Evolutionary conservation across 2,113 vertebrate genomes (phyloP), one percentile per base, ranked within the genome.

Genomic region (Psettodes erumei): DNA sequence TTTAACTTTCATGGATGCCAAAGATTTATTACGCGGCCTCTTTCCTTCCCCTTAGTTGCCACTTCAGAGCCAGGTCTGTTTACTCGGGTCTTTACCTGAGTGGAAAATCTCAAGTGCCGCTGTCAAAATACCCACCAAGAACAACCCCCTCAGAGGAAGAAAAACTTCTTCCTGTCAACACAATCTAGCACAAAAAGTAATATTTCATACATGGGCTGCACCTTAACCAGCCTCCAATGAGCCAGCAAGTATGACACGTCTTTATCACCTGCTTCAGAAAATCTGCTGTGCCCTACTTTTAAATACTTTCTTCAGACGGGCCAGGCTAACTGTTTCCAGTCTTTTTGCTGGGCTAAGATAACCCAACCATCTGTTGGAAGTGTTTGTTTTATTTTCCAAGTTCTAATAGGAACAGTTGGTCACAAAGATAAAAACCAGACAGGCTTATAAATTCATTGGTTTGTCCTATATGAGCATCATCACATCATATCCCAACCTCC

Each of bases 91-190:
- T 84, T 81, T 71, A 83, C 74, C 79, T 85, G 78, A 82, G 83
- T 85, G 90, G 85, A 91, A 90, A 84, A 78, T 88, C 83, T 90
- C 88, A 91, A 90, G 90, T 83, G 83, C 77, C 47, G 62, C 76
- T 86, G 88, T 91, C 83, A 89, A 89, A 91, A 89, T 81, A 90
- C 53, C 56, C 63, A 48, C 61, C 56, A 80, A 69, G 16, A 76
- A 62, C n/a, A n/a, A 53, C 18, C 50, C 62, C 16, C 0, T 53
- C 21, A 27, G 18, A 47, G 60, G 21, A 23, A 38, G 33, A 43
- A 68, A 50, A 62, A 23, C n/a, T 5, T n/a, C n/a, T 18, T 6
- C 33, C 65, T 45, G 63, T 66, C 54, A 32, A 18, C 68, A 37
- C 19, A 64, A 37, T 65, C 28, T 13, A 45, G 18, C 25, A 30